Percentiles rank a stretch among this genome's conserved stretches.
These are phyloP conservation scores for Littorina saxatilis DNA, from an alignment of 1,140 invertebrate genomes.

Conservation along the genomic window DNA sequence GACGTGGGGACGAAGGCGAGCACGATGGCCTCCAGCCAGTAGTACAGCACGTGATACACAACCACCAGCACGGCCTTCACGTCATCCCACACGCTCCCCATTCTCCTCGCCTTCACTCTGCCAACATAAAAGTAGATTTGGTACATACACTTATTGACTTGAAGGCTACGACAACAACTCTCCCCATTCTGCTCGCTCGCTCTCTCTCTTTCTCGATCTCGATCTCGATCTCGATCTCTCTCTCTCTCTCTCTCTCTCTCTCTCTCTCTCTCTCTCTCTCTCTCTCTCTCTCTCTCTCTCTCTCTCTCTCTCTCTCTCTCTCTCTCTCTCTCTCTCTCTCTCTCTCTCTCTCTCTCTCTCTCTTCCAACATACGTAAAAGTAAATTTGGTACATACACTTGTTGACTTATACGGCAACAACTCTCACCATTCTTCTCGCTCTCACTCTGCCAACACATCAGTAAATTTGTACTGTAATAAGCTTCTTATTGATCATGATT, in stretches of 20 bases:
- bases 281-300: neutral
- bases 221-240: no score
- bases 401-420: no score
- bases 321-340: neutral
- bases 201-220: no score
- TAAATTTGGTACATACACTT: no score
- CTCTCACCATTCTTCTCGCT: no score
- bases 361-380: no score
- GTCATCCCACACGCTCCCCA: slow-evolving; percentile 21
- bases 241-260: neutral
- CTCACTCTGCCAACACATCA: no score
- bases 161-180: neutral
- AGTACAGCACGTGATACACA: slow-evolving; percentile 44
- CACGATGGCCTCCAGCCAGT: slow-evolving; percentile 55
- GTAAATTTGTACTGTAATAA: no score
- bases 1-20: slow-evolving; percentile 50
- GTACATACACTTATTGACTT: neutral
- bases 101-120: neutral
- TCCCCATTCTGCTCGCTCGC: neutral
- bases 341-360: neutral
- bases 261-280: neutral
- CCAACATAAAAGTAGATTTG: neutral
- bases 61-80: slow-evolving; percentile 38
- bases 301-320: neutral
- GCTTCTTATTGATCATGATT: no score